These are phyloP conservation scores for Aquatica leii DNA, from an alignment of 2,888 invertebrate genomes.

Conservation along the genomic window DNA sequence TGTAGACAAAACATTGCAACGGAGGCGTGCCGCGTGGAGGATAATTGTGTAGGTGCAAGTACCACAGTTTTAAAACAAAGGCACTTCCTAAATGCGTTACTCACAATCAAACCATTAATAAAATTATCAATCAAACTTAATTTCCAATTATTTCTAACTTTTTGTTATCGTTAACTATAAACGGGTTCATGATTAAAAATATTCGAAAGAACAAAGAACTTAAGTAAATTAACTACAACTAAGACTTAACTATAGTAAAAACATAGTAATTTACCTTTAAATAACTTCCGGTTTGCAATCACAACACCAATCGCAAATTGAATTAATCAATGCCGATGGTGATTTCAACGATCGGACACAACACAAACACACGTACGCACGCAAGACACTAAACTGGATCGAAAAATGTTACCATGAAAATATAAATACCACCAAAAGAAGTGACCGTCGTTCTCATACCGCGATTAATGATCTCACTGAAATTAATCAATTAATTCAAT, in stretches of 20 bases:
- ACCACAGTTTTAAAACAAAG: background rate
- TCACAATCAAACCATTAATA: background rate
- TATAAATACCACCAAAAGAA: background rate
- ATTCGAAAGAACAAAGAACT: too few relatives aligned
- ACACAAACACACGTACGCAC: constrained; percentile 9
- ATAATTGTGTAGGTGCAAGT: background rate
- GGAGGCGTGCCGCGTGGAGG: background rate
- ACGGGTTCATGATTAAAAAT: too few relatives aligned
- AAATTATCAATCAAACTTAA: background rate
- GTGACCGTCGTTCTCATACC: background rate
- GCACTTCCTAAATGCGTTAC: too few relatives aligned
- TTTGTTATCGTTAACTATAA: too few relatives aligned
- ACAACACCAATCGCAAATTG: too few relatives aligned
- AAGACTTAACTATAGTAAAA: too few relatives aligned
- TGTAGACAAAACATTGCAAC: background rate
- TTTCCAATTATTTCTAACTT: too few relatives aligned
- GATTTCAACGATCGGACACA: constrained; percentile 20
- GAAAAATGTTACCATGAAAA: constrained; percentile 1
- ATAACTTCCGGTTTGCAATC: too few relatives aligned
- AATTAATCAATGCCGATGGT: constrained; percentile 4
- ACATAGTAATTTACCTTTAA: too few relatives aligned
- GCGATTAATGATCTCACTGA: constrained; percentile 4
- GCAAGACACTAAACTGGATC: constrained; percentile 16
- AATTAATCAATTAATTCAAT: background rate
- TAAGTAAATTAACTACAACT: too few relatives aligned